A percentile compares a stretch with the other conserved stretches of the same genome.
These are phyloP conservation scores for Cantharis rufa DNA, from an alignment of 2,888 invertebrate species.

Conservation along the genomic window DNA sequence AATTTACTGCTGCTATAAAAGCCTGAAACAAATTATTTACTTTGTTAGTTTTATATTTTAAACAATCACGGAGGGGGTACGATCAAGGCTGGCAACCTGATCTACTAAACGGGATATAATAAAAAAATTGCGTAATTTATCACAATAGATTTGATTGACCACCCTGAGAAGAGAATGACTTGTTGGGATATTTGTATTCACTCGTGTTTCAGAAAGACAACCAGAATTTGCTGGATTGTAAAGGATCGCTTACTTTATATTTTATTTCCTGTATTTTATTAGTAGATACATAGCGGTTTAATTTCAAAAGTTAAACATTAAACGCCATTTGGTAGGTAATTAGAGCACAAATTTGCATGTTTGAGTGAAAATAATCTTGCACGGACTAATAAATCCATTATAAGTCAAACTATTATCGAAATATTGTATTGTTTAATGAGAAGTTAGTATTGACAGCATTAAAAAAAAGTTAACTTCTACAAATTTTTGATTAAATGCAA, in stretches of 20 bases:
- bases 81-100: neutral
- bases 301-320: neutral
- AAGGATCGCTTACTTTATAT: too few species aligned
- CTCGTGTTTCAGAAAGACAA: neutral
- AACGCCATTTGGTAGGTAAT: neutral
- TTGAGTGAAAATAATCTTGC: neutral
- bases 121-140: neutral
- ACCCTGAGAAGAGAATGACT: neutral
- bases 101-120: neutral
- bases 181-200: too few species aligned
- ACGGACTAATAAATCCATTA: neutral
- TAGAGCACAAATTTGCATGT: neutral
- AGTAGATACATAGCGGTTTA: too few species aligned
- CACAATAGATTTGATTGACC: neutral
- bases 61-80: too few species aligned
- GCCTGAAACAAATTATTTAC: constrained; percentile 60
- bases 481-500: too few species aligned
- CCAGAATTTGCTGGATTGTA: neutral
- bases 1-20: constrained; percentile 72
- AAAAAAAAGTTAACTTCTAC: too few species aligned
- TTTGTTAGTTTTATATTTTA: neutral
- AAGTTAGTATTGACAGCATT: neutral
- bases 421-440: neutral
- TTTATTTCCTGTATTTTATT: neutral
- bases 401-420: neutral